Percentiles rank a stretch among this genome's conserved stretches.
Conservation (phyloP, 2,113 vertebrate species). For the Acrocephalus kingi region DNA sequence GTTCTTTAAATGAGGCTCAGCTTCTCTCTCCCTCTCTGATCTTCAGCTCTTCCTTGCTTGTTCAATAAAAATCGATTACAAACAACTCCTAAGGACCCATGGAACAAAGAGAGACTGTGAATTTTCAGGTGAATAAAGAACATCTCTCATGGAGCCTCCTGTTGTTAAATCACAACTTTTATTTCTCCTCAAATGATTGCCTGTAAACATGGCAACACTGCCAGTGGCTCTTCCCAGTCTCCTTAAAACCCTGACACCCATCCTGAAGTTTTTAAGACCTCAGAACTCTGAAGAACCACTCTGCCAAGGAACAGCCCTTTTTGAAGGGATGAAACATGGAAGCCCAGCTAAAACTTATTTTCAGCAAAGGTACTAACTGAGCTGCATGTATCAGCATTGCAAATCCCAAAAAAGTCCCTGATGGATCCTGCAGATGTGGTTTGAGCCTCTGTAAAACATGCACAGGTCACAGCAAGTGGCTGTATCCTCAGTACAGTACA, state of each 20-base stretch:
- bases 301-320: not conserved
- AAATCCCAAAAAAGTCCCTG: not conserved
- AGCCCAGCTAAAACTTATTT: not conserved
- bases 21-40: not conserved
- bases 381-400: not conserved
- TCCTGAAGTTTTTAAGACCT: not conserved
- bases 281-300: not conserved
- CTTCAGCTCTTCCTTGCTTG: not conserved
- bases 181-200: not conserved
- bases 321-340: not conserved
- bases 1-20: not conserved
- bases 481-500: not conserved
- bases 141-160: not conserved
- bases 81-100: not conserved
- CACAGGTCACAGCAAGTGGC: not conserved
- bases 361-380: not conserved
- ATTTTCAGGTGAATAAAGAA: not conserved
- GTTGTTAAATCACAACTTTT: rapidly evolving
- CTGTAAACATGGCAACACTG: not conserved
- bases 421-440: not conserved
- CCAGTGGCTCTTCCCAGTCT: not conserved
- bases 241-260: not conserved
- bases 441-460: not conserved
- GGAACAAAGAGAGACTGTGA: not conserved
- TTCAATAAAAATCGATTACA: not conserved